Evolutionary conservation across 2,113 vertebrate species (phyloP), one percentile per base, ranked within the genome.

Genomic region (Chaenogobius annularis): DNA sequence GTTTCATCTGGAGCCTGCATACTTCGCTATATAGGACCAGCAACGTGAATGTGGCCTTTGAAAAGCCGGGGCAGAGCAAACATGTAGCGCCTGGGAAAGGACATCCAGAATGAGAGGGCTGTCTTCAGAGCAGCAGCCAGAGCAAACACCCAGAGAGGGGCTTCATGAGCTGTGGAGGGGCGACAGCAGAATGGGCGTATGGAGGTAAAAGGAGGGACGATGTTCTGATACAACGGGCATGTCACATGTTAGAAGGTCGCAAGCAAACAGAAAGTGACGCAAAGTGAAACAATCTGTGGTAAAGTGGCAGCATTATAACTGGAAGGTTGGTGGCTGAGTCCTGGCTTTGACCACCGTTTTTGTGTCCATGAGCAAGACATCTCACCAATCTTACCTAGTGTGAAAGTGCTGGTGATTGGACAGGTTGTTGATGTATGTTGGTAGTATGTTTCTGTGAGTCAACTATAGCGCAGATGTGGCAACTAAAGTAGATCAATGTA

Each of bases 31-130:
- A 88, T 31, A 80, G 48, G 75, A 67, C 82, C 22, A 7, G 37
- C 37, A 83, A 86, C 84, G 85, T 91, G 81, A 91, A 90, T 89
- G 88, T 81, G 89, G 81, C 88, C 89, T 90, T 91, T 90, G 83
- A 91, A 61, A 79, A 83, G 81, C 1, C 66, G 69, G 74, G 86
- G 84, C 79, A 87, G 82, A 85, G 89, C 85, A 90, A 91, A 90
- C 89, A 90, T 55, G 81, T 75, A 81, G 62, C 66, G 89, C 87
- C 90, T 91, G 90, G 90, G 88, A 89, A 91, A 90, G 84, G 88
- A 89, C 88, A 89, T 90, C 79, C 84, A 80, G 40, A 78, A 68
- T 80, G 84, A 89, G 85, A 68, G 85, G 83, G 75, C 74, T 66
- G 87, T 88, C 88, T 83, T 78, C 81, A 83, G 81, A 84, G 82